Evolutionary conservation across 1,140 invertebrate genomes (phyloP).

Genomic region (Drosophila lowei): DNA sequence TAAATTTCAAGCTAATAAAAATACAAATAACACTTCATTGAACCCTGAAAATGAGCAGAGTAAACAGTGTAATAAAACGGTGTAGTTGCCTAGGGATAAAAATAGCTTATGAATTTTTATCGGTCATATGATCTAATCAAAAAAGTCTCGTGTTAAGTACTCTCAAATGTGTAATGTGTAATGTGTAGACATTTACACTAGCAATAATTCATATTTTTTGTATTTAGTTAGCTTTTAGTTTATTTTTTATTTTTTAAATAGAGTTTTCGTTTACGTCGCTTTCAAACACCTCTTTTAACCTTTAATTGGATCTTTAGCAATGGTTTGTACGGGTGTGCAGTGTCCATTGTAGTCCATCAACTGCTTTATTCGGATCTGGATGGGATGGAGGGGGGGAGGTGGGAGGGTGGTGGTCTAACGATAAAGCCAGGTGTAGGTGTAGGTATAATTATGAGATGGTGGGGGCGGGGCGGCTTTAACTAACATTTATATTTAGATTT

Average conservation of each 20-base stretch:
- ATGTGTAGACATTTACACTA: no score
- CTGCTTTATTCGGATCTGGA: constrained; percentile 45
- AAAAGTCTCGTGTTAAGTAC: background rate
- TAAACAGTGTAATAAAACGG: no score
- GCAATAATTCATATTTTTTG: constrained; percentile 26
- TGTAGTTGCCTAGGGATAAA: no score
- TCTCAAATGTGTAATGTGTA: no score
- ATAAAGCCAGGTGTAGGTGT: no score
- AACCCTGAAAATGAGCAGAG: no score
- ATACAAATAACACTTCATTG: no score
- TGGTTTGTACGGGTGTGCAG: background rate
- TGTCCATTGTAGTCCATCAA: constrained; percentile 24
- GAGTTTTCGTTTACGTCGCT: constrained; percentile 25
- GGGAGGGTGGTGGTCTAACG: no score
- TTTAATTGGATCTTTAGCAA: background rate
- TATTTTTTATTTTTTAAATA: no score
- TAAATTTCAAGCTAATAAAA: no score
- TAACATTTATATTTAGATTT: constrained; percentile 67
- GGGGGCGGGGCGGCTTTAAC: constrained; percentile 54
- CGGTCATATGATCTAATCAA: no score
- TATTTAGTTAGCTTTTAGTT: constrained; percentile 34
- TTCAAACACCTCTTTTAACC: constrained; percentile 1
- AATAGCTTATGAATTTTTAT: no score
- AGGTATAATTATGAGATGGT: background rate
- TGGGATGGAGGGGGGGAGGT: constrained; percentile 1